A percentile compares a stretch with the other conserved stretches of the same genome.
phyloP scores from a whole-genome alignment of 2,113 vertebrate species.

The Bubo bubo region DNA sequence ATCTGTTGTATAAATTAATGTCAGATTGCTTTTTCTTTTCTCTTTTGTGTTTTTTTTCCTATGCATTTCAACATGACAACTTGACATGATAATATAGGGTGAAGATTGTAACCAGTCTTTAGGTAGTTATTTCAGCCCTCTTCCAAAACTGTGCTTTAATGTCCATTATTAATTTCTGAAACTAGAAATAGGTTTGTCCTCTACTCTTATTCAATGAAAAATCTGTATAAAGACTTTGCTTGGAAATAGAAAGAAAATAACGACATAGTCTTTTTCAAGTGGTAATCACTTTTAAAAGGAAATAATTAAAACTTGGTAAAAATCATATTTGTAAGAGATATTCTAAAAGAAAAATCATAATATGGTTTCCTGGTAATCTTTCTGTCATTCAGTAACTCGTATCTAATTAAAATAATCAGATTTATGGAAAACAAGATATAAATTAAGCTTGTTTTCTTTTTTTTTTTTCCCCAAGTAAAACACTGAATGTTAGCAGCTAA shows the following conservation, averaged over 20 bases:
- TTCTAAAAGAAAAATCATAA: background rate
- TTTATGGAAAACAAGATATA: background rate
- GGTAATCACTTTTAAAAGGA: background rate
- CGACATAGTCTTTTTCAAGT: background rate
- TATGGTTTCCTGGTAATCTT: background rate
- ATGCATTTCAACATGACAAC: background rate
- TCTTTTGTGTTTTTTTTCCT: background rate
- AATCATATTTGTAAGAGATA: background rate
- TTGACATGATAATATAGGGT: background rate
- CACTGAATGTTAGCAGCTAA: background rate
- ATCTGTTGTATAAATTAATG: slow-evolving; percentile 20
- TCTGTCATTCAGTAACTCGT: background rate
- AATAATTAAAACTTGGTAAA: background rate
- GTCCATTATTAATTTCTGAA: background rate
- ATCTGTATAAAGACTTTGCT: background rate
- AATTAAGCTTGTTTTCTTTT: background rate
- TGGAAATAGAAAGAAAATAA: background rate
- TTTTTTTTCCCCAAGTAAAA: background rate
- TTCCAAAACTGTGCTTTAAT: background rate
- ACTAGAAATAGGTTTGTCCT: background rate
- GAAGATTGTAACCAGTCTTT: background rate
- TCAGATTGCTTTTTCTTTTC: background rate
- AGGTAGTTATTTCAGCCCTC: background rate
- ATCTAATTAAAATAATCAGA: background rate
- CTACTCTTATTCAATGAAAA: background rate